These are phyloP conservation scores for Monodelphis domestica DNA, from an alignment of 2,797 vertebrate genomes.

Conservation along the genomic window DNA sequence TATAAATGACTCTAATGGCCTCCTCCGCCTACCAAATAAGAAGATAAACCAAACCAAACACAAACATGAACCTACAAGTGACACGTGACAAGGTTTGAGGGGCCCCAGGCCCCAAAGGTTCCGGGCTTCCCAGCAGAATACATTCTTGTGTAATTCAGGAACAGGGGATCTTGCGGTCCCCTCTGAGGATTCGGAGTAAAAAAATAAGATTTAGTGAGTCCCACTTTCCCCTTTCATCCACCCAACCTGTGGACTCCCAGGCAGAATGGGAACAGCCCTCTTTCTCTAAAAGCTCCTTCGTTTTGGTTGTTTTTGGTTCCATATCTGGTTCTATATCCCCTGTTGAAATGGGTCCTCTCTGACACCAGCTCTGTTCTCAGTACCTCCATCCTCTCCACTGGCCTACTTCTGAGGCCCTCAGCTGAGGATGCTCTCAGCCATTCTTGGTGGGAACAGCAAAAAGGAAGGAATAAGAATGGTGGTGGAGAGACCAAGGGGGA, in stretches of 20 bases:
- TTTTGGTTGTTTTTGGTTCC: constrained; percentile 55
- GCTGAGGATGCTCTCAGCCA: background rate
- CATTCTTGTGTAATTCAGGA: constrained; percentile 79
- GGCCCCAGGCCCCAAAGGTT: constrained; percentile 11
- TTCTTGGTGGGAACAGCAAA: background rate
- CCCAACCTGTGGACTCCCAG: constrained; percentile 31
- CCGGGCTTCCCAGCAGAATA: constrained; percentile 78
- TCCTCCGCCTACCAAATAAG: constrained; percentile 54
- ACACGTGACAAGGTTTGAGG: constrained; percentile 15
- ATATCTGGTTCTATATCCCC: constrained; percentile 45
- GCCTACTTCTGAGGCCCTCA: background rate
- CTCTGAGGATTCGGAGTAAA: constrained; percentile 71
- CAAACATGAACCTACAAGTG: constrained; percentile 60
- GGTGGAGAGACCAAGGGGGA: background rate
- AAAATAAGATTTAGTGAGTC: constrained; percentile 46
- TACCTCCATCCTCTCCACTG: background rate
- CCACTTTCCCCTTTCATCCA: constrained; percentile 7
- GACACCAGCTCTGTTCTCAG: background rate
- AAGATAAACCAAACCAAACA: constrained; percentile 60
- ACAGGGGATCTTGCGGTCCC: constrained; percentile 10
- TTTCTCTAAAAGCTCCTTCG: constrained; percentile 54
- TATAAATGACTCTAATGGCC: constrained; percentile 24
- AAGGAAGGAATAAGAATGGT: background rate
- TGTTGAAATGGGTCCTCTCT: background rate
- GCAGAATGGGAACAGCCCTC: constrained; percentile 37